Base-by-base conservation (phyloP, 2,888 invertebrate species). In the Drosophila atripex region DNA sequence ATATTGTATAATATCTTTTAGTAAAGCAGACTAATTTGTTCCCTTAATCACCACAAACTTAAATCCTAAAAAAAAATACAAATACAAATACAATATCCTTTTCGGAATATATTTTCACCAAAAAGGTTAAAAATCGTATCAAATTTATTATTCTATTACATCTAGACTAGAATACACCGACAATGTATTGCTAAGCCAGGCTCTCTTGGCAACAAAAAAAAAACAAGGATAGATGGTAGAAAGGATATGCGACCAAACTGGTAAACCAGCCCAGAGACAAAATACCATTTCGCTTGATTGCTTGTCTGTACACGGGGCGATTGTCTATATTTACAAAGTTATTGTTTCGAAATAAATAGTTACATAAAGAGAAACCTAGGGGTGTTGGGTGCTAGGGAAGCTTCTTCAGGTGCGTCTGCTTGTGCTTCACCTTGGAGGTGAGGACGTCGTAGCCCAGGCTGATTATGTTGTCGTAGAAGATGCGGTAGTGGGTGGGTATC, bases 401-500 rank as follows among this genome's bases (percentile, higher is more conserved):
- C 51, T 63, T 74, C 49, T 65, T 77, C 16, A 58, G n/a, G 30
- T 76, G 77, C 5, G 75, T 11, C 18, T 75, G 52, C 3, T 72
- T 90, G 89, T 96, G 94, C 90, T 95, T 95, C 1, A 97, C 94
- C 89, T 95, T 94, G 11, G 97, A 97, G 12, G 96, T 95, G 84
- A 96, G 97, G 41, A 97, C 92, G 91, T 97, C 97, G 91, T 96
- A 97, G 0, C 96, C 95, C 80, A 97, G 93, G 35, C 97, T 97
- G 86, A 97, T 94, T 0, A 93, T 93, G 89, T 96, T 97, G 89
- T 97, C 97, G 92, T 97, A 98, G 9, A 97, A 92, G 30, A 98
- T 96, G 88, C 98, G 93, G 90, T 94, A 98, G 80, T 93, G 94
- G 8, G 95, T 94, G 9, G 98, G 96, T 74, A 98, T 90, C 88